Conservation (phyloP, 2,888 invertebrate species). For the Cataglyphis albicans region DNA sequence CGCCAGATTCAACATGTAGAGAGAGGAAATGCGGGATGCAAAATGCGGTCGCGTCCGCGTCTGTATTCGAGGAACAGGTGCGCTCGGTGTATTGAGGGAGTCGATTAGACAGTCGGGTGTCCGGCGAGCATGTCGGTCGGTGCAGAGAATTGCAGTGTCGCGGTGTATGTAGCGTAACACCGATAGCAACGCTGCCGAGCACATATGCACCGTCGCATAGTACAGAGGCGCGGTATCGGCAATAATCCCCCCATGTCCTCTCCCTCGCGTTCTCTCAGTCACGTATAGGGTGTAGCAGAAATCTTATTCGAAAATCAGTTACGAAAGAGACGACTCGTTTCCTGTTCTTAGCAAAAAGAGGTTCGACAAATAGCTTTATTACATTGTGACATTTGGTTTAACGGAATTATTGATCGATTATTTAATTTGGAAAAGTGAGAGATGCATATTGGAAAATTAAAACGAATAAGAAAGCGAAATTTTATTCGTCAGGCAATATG, state of each 20-base stretch:
- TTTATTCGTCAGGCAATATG: not conserved
- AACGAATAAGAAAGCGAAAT: not conserved
- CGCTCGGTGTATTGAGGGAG: conserved; percentile 66
- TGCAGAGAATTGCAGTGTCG: conserved; percentile 65
- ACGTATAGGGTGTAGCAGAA: not conserved
- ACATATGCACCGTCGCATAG: conserved; percentile 54
- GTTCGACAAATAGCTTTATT: not conserved
- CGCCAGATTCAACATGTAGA: conserved; percentile 57
- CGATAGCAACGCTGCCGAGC: conserved; percentile 49
- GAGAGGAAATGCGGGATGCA: conserved; percentile 60
- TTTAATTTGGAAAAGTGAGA: not conserved
- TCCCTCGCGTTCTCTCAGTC: not conserved
- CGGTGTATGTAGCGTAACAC: conserved; percentile 63
- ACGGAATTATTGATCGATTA: not conserved
- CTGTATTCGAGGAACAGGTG: conserved; percentile 70
- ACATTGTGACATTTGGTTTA: not conserved
- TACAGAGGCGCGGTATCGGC: conserved; percentile 29
- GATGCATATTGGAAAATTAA: not conserved
- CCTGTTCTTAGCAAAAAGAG: not conserved
- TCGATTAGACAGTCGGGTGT: conserved; percentile 71
- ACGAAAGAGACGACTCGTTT: not conserved
- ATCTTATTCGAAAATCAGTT: not conserved
- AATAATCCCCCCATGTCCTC: not conserved
- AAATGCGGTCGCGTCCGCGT: conserved; percentile 65
- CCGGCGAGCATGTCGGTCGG: conserved; percentile 69